Evolutionary conservation across 2,797 vertebrate genomes (phyloP).

Genomic region (Propithecus perrieri): DNA sequence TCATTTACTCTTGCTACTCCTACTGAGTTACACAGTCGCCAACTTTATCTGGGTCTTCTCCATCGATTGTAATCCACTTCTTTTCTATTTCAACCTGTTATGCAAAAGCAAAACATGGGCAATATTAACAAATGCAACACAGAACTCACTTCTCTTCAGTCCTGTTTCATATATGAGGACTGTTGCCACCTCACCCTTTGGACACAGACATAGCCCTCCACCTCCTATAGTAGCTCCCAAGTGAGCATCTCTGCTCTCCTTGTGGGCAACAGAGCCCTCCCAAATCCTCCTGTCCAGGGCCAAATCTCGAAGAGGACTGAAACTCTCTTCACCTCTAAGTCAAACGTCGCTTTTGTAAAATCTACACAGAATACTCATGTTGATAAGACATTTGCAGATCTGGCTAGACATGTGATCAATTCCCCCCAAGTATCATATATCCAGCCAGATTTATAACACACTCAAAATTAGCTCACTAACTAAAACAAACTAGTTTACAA

Average conservation of each 20-base stretch:
- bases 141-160: too few species aligned
- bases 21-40: slow-evolving; percentile 93
- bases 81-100: slow-evolving; percentile 97
- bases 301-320: not conserved
- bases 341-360: not conserved
- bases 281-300: not conserved
- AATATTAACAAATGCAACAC: slow-evolving; percentile 60
- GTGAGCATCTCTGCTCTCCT: not conserved
- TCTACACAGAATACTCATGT: not conserved
- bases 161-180: accelerated
- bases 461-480: not conserved
- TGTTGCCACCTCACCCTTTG: not conserved
- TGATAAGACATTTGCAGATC: not conserved
- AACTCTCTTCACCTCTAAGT: not conserved
- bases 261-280: not conserved
- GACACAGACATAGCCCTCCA: not conserved
- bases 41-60: slow-evolving; percentile 90
- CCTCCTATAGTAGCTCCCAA: accelerated
- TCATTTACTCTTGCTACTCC: slow-evolving; percentile 46
- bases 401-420: not conserved
- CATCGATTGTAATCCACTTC: slow-evolving; percentile 93
- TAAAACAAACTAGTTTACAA: not conserved
- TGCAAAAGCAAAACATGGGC: slow-evolving; percentile 69
- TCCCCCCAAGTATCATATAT: not conserved
- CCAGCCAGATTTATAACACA: not conserved